These are phyloP conservation scores for Argopecten irradians DNA, from an alignment of 1,140 invertebrate genomes.

Conservation along the genomic window DNA sequence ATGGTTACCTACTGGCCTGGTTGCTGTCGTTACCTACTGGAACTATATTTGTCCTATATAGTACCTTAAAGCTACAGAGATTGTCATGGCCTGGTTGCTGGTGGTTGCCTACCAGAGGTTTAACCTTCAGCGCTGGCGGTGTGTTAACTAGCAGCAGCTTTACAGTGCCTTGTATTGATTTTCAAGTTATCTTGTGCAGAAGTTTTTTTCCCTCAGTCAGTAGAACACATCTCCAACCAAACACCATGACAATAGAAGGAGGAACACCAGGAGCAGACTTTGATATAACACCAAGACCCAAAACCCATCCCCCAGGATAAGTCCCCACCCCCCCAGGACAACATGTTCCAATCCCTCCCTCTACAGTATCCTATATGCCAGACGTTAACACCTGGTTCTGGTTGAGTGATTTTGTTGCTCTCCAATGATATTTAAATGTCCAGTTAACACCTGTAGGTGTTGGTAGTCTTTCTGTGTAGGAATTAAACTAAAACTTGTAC, in stretches of 20 bases:
- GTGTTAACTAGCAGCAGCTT: conserved; percentile 15
- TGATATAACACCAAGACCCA: conserved; percentile 6
- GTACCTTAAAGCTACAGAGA: background rate
- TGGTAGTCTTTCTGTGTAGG: background rate
- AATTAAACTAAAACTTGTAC: background rate
- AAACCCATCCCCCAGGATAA: background rate
- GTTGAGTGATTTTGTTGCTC: background rate
- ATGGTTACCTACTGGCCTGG: background rate
- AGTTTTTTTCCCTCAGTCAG: conserved; percentile 21
- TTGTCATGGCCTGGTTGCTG: background rate
- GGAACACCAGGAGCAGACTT: background rate
- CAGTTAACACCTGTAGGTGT: background rate
- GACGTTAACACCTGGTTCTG: background rate
- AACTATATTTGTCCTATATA: no score
- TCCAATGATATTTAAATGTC: background rate
- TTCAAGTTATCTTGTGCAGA: conserved; percentile 21
- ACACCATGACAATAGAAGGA: conserved; percentile 9
- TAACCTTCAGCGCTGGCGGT: conserved; percentile 14
- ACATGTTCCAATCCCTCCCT: background rate
- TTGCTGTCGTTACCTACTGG: background rate
- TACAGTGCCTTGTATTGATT: conserved; percentile 17
- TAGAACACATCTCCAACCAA: conserved; percentile 21
- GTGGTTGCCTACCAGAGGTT: conserved; percentile 14
- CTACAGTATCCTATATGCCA: background rate
- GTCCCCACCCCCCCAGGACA: background rate